These are phyloP conservation scores for Pogona vitticeps DNA, from an alignment of 2,113 vertebrate species.

Conservation along the genomic window DNA sequence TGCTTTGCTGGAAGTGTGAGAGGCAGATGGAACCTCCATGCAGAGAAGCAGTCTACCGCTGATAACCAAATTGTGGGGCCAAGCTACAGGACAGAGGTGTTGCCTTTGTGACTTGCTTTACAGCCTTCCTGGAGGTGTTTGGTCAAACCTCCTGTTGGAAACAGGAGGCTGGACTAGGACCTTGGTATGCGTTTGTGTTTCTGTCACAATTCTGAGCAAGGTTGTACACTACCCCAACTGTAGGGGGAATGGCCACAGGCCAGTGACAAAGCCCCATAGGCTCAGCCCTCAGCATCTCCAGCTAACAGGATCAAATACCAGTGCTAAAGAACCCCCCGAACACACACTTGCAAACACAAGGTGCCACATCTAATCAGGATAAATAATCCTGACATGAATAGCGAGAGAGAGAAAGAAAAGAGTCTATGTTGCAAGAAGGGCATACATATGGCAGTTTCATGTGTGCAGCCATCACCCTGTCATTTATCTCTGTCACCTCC, in stretches of 20 bases:
- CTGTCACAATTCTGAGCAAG: no score
- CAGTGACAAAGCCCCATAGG: neutral
- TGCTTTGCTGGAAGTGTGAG: neutral
- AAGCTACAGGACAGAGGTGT: no score
- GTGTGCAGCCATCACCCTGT: neutral
- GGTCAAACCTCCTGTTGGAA: neutral
- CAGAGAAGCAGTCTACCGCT: neutral
- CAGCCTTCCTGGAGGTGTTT: neutral
- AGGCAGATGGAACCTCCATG: neutral
- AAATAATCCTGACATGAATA: neutral
- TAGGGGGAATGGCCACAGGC: neutral
- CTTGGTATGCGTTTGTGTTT: no score
- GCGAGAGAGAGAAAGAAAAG: neutral
- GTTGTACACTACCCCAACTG: neutral
- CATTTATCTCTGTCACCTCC: neutral
- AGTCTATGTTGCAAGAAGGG: no score
- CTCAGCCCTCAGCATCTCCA: neutral
- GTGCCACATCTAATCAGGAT: neutral
- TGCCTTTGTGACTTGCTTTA: neutral
- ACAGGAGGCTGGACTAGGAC: neutral
- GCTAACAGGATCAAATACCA: neutral
- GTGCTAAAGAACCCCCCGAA: no score
- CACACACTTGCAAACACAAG: neutral
- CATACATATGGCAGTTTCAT: neutral
- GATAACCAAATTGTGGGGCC: neutral